These are phyloP conservation scores for Hirtodrosophila trivittata DNA, from an alignment of 2,888 invertebrate genomes.

Conservation along the genomic window DNA sequence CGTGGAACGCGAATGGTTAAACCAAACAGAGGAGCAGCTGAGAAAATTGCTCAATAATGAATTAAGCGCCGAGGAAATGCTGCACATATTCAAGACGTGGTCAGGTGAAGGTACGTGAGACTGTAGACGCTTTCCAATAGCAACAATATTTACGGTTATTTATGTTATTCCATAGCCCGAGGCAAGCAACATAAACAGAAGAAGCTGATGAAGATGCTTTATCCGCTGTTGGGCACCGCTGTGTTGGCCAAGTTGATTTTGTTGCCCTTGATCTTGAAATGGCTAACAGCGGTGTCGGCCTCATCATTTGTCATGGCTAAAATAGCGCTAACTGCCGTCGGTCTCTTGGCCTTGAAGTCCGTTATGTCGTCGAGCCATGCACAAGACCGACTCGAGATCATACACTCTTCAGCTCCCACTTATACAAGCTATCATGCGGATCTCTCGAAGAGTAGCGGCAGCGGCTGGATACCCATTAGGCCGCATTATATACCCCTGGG, in stretches of 20 bases:
- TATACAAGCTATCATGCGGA: constrained; percentile 56
- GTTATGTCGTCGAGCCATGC: constrained; percentile 64
- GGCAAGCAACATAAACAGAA: constrained; percentile 82
- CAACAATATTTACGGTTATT: not conserved
- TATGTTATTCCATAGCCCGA: constrained; percentile 62
- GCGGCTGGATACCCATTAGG: constrained; percentile 62
- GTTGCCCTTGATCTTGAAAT: constrained; percentile 88
- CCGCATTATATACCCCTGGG: constrained; percentile 69
- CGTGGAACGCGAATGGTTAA: constrained; percentile 25
- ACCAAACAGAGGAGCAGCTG: constrained; percentile 44
- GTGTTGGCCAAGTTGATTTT: constrained; percentile 88
- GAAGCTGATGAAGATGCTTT: constrained; percentile 85
- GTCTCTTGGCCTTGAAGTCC: constrained; percentile 79
- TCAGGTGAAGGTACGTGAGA: constrained; percentile 55
- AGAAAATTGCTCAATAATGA: constrained; percentile 52
- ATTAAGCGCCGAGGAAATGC: constrained; percentile 30
- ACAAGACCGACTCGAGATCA: constrained; percentile 69
- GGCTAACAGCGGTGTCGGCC: constrained; percentile 88
- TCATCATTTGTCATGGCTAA: constrained; percentile 83
- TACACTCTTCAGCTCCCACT: constrained; percentile 65
- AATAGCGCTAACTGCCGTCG: constrained; percentile 80
- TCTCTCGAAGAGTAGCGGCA: constrained; percentile 57
- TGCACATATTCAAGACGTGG: constrained; percentile 44
- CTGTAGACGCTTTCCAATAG: too few species aligned
- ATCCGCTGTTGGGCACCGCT: constrained; percentile 87